Evolutionary conservation across 2,888 invertebrate species (phyloP), one percentile per base, ranked within the genome.

Genomic region (Pollenia amentaria): DNA sequence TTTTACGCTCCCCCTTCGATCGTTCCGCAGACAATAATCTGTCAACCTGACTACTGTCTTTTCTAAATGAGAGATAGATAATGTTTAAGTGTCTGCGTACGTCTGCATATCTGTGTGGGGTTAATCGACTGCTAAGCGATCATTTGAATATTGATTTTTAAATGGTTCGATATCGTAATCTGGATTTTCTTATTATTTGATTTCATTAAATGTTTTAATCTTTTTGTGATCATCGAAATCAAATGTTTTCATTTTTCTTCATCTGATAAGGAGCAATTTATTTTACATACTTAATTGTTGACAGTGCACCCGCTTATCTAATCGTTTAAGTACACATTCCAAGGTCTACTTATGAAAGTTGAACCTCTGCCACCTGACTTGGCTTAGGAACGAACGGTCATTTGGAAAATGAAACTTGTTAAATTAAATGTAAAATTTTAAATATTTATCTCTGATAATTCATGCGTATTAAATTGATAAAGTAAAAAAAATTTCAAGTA

Each of bases 231-330:
- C 53, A 64, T 29, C 57, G 44, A 62, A 73, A 62, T 75, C 75
- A 79, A 80, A 81, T 67, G 55, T 77, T 69, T 78, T 62, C 62
- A 69, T 57, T 73, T 72, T 83, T 76, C 44, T 77, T 51, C 65
- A 84, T 84, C 87, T 72, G 87, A 87, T 87, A 87, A 80, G 67
- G 46, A 87, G 67, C 84, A 60, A 80, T 87, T 87, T 80, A 87
- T 80, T 87, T 87, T 77, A 80, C 87, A 87, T 87, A 87, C 76
- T 87, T 87, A 84, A 87, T 87, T 87, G 72, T 86, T 40, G 18
- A 46, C 53, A 53, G 62, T 81, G n/a, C 48, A 29, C 0, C 44
- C 51, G 44, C 62, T 57, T 72, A 55, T 65, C 77, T 83, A 70
- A 67, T 77, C 77, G 38, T 16, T 21, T 44, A 53, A 60, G 60